Percentiles rank a stretch among this genome's conserved stretches.
Conservation (phyloP, 1,140 invertebrate genomes). For the Tetragnatha versicolor region DNA sequence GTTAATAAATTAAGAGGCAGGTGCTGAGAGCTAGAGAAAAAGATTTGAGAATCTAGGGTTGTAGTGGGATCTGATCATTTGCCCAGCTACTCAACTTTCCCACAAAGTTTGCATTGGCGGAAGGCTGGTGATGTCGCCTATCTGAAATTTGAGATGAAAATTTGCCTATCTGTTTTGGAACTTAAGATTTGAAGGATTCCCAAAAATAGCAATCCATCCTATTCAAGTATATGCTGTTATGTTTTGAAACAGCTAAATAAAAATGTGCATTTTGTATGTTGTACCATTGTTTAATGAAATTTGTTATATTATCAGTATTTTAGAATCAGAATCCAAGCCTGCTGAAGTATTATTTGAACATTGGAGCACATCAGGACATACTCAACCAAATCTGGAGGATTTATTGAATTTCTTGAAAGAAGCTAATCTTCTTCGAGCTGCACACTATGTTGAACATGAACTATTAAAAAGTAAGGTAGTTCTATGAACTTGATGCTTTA, state of each 20-base stretch:
- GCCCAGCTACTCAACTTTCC: too few species aligned
- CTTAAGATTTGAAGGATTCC: too few species aligned
- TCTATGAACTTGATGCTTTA: background rate
- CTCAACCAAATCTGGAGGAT: conserved; percentile 54
- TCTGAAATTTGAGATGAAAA: too few species aligned
- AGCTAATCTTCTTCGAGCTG: conserved; percentile 51
- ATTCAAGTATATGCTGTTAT: background rate
- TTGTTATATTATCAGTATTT: background rate
- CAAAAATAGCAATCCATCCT: too few species aligned
- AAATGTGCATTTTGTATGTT: background rate
- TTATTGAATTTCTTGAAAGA: conserved; percentile 43
- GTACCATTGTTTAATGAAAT: background rate
- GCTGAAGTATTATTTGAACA: conserved; percentile 55
- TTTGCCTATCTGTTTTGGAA: too few species aligned
- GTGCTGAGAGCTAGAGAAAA: too few species aligned
- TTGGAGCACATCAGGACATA: conserved; percentile 55
- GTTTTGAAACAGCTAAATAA: background rate
- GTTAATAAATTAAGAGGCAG: too few species aligned
- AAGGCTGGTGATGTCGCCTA: too few species aligned
- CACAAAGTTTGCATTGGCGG: too few species aligned
- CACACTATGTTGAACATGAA: conserved; percentile 42
- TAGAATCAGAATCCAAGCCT: conserved; percentile 49
- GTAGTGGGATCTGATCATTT: too few species aligned
- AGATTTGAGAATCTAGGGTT: too few species aligned
- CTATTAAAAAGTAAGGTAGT: conserved; percentile 29